Percentiles rank a stretch among this genome's conserved stretches.
Conservation (phyloP, 2,113 vertebrate species). For the Zapus hudsonius region DNA sequence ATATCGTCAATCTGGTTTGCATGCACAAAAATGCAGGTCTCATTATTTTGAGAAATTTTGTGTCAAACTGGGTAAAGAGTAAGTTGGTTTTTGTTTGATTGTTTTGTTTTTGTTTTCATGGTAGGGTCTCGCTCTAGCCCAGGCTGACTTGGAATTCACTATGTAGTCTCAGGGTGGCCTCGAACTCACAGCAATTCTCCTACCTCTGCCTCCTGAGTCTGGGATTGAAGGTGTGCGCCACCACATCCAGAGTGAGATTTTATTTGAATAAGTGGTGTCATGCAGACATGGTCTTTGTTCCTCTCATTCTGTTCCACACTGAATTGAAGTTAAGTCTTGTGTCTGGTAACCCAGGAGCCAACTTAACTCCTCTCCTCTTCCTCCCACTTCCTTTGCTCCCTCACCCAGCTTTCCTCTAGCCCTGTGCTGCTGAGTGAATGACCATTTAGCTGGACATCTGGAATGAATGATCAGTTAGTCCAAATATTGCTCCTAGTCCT, state of each 20-base stretch:
- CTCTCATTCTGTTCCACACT: not conserved
- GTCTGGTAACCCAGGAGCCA: not conserved
- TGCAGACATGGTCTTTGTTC: not conserved
- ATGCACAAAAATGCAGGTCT: too few relatives aligned
- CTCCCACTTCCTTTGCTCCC: not conserved
- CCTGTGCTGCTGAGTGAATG: conserved; percentile 64
- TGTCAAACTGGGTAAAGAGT: not conserved
- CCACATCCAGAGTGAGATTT: too few relatives aligned
- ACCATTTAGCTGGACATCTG: conserved; percentile 53
- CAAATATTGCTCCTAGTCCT: conserved; percentile 72
- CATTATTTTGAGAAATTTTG: not conserved
- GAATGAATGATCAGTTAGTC: conserved; percentile 64
- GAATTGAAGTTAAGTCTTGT: not conserved
- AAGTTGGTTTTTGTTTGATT: too few relatives aligned
- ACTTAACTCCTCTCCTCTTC: not conserved
- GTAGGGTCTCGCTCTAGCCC: too few relatives aligned
- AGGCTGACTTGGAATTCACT: too few relatives aligned
- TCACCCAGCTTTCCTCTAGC: conserved; percentile 35
- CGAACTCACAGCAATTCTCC: too few relatives aligned
- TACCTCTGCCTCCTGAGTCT: too few relatives aligned
- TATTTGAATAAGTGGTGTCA: not conserved
- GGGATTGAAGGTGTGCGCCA: too few relatives aligned
- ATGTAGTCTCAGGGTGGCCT: too few relatives aligned
- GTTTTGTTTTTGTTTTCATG: not conserved
- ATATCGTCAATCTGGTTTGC: not conserved